These are phyloP conservation scores for Tineola bisselliella DNA, from an alignment of 2,888 invertebrate species.

Conservation along the genomic window DNA sequence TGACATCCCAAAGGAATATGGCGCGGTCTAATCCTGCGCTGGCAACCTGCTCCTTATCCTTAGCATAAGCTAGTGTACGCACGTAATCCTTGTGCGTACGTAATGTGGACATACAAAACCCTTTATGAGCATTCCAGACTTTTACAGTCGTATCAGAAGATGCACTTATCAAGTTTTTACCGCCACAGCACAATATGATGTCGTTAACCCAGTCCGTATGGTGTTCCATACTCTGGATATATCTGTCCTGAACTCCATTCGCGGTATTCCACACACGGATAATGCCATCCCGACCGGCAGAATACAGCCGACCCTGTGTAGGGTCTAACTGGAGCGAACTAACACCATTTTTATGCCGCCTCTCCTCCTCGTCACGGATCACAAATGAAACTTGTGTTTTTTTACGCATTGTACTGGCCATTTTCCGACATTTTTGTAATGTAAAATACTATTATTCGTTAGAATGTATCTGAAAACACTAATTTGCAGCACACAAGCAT, in stretches of 20 bases:
- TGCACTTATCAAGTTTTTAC: constrained; percentile 97
- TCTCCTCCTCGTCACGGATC: constrained; percentile 95
- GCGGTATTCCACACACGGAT: constrained; percentile 90
- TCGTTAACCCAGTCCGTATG: constrained; percentile 99
- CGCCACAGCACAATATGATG: constrained; percentile 96
- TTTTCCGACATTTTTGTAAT: constrained; percentile 60
- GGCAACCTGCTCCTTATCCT: constrained; percentile 94
- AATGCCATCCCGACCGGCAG: constrained; percentile 96
- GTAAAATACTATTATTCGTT: background rate
- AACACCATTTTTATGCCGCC: constrained; percentile 93
- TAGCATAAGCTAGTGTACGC: constrained; percentile 96
- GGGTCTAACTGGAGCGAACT: constrained; percentile 96
- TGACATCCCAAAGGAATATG: constrained; percentile 99
- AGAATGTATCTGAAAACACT: background rate
- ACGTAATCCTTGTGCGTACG: constrained; percentile 99
- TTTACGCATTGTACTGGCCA: constrained; percentile 63
- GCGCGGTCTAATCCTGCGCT: constrained; percentile 97
- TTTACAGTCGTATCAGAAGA: constrained; percentile 99
- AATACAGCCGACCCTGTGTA: constrained; percentile 86
- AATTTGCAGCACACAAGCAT: too few relatives aligned
- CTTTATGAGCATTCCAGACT: constrained; percentile 99
- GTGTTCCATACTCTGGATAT: constrained; percentile 97
- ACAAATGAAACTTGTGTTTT: constrained; percentile 94
- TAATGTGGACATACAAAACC: constrained; percentile 98
- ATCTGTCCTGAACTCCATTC: constrained; percentile 67